phyloP scores from a whole-genome alignment of 2,888 invertebrate genomes.

The Drosophila prolongata region DNA sequence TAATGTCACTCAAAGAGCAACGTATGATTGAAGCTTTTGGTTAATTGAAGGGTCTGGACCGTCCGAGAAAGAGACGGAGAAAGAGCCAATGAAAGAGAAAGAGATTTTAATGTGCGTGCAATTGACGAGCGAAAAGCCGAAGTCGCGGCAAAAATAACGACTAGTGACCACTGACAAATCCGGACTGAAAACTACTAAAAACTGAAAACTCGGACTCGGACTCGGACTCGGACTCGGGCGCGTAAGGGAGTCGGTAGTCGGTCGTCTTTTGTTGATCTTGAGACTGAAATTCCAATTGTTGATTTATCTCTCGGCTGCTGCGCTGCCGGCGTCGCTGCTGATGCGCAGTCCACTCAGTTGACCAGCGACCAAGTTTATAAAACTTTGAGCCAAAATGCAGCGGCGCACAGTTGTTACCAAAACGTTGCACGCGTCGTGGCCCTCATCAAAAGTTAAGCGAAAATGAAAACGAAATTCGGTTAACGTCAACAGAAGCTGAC shows the following conservation, averaged over 20 bases:
- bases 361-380: slow-evolving; percentile 80
- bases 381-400: slow-evolving; percentile 78
- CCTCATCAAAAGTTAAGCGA: slow-evolving; percentile 41
- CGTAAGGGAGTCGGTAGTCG: slow-evolving; percentile 39
- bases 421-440: slow-evolving; percentile 71
- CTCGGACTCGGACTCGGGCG: slow-evolving; percentile 40
- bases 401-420: slow-evolving; percentile 76
- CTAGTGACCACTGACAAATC: slow-evolving; percentile 32
- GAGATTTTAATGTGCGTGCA: slow-evolving; percentile 31
- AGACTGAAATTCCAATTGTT: slow-evolving; percentile 64
- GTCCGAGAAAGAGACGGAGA: slow-evolving; percentile 11
- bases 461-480: slow-evolving; percentile 60
- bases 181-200: slow-evolving; percentile 19
- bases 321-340: slow-evolving; percentile 13
- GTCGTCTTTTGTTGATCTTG: slow-evolving; percentile 70
- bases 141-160: slow-evolving; percentile 23
- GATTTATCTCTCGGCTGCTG: slow-evolving; percentile 70
- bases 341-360: slow-evolving; percentile 18
- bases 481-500: slow-evolving; percentile 59
- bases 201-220: slow-evolving; percentile 31
- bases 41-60: slow-evolving; percentile 35
- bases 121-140: slow-evolving; percentile 28
- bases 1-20: not conserved
- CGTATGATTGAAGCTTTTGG: slow-evolving; percentile 7
- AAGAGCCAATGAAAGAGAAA: slow-evolving; percentile 14